Conservation (phyloP, 2,888 invertebrate species). For the Lasioglossum vierecki region DNA sequence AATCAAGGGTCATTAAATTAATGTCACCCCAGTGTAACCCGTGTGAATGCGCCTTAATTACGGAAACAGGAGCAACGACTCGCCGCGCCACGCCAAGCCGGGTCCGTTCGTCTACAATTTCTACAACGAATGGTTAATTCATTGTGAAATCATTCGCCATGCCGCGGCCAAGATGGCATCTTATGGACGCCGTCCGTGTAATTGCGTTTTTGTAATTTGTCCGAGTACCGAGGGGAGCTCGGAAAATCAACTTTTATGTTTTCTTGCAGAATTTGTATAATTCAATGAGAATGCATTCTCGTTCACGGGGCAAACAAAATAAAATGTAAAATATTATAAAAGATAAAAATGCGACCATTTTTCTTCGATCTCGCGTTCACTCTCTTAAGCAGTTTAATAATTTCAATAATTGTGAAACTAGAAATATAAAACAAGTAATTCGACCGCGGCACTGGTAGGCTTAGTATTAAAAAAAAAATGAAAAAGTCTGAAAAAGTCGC, state of each 20-base stretch:
- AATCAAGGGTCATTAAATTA: constrained; percentile 74
- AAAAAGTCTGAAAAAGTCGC: no score
- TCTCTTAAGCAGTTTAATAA: no score
- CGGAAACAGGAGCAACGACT: constrained; percentile 44
- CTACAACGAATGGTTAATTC: constrained; percentile 50
- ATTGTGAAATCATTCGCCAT: constrained; percentile 20
- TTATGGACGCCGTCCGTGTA: background rate
- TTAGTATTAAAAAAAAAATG: no score
- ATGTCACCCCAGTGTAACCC: constrained; percentile 59
- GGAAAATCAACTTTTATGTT: background rate
- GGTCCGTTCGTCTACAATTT: background rate
- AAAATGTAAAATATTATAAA: no score
- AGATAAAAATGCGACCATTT: no score
- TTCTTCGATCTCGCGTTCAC: no score
- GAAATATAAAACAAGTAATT: no score
- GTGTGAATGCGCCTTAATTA: constrained; percentile 74
- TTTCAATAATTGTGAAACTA: no score
- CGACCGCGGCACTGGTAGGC: no score
- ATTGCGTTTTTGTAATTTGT: constrained; percentile 1
- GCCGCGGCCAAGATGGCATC: background rate
- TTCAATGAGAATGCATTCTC: no score
- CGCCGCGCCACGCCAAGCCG: background rate
- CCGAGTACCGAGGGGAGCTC: background rate
- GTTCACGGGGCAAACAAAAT: no score
- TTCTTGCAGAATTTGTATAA: background rate